Percentiles rank a stretch among this genome's conserved stretches.
phyloP scores from a whole-genome alignment of 2,888 invertebrate genomes.

The Spialia ferax region DNA sequence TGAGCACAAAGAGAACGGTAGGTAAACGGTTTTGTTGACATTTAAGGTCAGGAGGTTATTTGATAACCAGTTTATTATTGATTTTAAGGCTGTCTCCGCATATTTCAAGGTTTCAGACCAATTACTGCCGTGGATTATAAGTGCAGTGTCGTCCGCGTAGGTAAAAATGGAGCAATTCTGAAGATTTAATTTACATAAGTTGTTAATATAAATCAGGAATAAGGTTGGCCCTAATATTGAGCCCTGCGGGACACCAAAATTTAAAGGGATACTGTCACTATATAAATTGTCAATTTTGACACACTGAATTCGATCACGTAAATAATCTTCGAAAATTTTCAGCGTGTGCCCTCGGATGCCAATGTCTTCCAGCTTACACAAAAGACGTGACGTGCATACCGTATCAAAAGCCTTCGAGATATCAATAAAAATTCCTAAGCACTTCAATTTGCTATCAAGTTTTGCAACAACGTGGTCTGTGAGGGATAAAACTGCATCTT shows the following conservation, averaged over 20 bases:
- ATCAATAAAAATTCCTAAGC: slow-evolving; percentile 37
- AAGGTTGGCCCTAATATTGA: slow-evolving; percentile 5
- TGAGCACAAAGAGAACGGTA: too few species aligned
- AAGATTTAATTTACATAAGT: too few species aligned
- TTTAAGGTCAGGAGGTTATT: too few species aligned
- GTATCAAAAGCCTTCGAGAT: slow-evolving; percentile 38
- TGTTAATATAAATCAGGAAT: background rate
- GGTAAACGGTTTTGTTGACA: too few species aligned
- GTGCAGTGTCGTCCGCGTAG: too few species aligned
- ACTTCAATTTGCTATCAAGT: slow-evolving; percentile 29
- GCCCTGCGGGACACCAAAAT: slow-evolving; percentile 17
- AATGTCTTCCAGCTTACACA: background rate
- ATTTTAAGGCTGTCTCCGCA: too few species aligned
- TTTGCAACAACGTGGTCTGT: slow-evolving; percentile 27
- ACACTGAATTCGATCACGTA: slow-evolving; percentile 8
- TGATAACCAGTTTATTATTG: too few species aligned
- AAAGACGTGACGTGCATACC: slow-evolving; percentile 21
- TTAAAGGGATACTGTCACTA: background rate
- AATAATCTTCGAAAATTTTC: background rate
- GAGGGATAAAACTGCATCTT: slow-evolving; percentile 29
- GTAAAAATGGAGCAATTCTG: too few species aligned
- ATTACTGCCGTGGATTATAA: too few species aligned
- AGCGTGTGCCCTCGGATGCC: background rate
- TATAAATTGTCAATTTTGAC: slow-evolving; percentile 1
- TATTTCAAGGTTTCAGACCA: too few species aligned